Base-by-base conservation (phyloP, 2,113 vertebrate species). In the Dolichotis patagonum region DNA sequence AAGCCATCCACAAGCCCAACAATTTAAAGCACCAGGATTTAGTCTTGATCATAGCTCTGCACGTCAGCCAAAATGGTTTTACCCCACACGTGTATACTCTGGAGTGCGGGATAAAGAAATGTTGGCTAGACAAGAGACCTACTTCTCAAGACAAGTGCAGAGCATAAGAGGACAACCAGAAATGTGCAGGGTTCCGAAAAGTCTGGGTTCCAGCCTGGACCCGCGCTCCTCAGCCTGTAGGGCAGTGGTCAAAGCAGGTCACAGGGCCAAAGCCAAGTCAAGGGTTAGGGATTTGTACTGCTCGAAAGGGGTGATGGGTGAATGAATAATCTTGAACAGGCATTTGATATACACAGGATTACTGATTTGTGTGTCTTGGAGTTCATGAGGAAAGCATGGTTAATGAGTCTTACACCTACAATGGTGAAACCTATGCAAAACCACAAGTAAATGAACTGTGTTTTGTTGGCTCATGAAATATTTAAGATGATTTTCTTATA, bases 391-490 rank as follows among this genome's bases (percentile, higher is more conserved):
- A 56, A 81, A 60, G 20, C 1, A 35, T 80, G 17, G 3, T 65
- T 26, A 60, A 46, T 95, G 84, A 41, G 60, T 89, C 49, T 96
- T 90, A 11, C 26, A 91, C 14, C 22, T 3, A 4, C 5, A 22
- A 56, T 75, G 86, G 41, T 62, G 89, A 92, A 91, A 78, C 49
- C 41, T 24, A 46, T 38, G 32, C 11, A 95, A 88, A 93, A 81
- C 7, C 35, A 22, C 7, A 17, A 86, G 11, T 10, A 81, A 9
- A 26, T 60, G 32, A 58, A 78, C 3, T 16, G 19, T 88, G 26
- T 86, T 78, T 73, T 7, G 41, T 32, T 26, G 10, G 54, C 80
- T 91, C 58, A 73, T 43, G 41, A 14, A 9, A 28, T 49, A 43
- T 16, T 32, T 73, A 81, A 87, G 46, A 32, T 95, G 12, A 38